Conservation (phyloP, 2,888 invertebrate genomes). For the Lithophane socia region DNA sequence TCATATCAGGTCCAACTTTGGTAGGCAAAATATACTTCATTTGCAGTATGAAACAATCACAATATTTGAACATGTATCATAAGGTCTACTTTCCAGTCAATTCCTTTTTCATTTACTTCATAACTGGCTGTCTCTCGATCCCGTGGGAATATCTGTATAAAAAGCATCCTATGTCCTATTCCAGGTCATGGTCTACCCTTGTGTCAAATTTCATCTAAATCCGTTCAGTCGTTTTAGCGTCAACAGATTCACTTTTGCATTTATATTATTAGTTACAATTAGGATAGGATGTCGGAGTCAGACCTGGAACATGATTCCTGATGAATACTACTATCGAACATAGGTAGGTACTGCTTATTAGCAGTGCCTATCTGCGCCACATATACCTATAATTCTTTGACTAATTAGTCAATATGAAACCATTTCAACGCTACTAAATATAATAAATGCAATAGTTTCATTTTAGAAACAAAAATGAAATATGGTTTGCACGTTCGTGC, state of each 20-base stretch:
- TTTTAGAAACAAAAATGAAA: slow-evolving; percentile 13
- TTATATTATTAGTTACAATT: too few species aligned
- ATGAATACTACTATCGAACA: neutral
- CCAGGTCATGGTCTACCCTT: too few species aligned
- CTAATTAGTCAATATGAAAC: neutral
- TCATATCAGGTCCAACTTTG: neutral
- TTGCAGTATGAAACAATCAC: neutral
- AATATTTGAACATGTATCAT: neutral
- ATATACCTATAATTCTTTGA: neutral
- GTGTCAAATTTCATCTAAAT: too few species aligned
- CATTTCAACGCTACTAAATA: neutral
- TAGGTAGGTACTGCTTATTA: neutral
- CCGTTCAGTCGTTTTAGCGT: too few species aligned
- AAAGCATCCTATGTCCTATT: too few species aligned
- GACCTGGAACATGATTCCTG: neutral
- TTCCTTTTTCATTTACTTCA: neutral
- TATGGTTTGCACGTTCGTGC: neutral
- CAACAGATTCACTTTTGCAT: too few species aligned
- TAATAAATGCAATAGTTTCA: slow-evolving; percentile 11
- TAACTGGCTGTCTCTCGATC: neutral
- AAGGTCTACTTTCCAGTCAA: neutral
- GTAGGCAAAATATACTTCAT: neutral
- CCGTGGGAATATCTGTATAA: too few species aligned
- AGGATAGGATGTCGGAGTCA: too few species aligned
- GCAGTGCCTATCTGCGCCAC: neutral